Evolutionary conservation across 1,140 invertebrate genomes (phyloP), one percentile per base, ranked within the genome.

Genomic region (Propsilocerus akamusi): DNA sequence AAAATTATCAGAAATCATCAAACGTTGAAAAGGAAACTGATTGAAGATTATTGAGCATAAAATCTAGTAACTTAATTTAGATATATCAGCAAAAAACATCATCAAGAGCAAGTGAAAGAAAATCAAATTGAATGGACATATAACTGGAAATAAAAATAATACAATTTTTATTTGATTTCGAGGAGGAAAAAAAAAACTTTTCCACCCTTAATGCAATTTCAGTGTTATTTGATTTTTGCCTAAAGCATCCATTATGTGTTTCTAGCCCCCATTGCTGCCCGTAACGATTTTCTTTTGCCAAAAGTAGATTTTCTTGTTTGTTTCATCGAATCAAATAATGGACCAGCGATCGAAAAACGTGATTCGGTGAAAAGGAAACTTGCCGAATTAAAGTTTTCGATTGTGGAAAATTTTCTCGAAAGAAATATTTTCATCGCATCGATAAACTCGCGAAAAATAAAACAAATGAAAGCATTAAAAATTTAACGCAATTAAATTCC

Each of bases 281-380:
- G 8, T 17, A 14, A 14, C 12, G 14, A 8, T n/a, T 17, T 6
- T 41, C 10, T 41, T 20, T 41, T 41, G 8, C 14, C 22, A 41
- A 41, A 41, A 41, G 34, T 41, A 41, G 14, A 41, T 41, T 41
- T 41, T 41, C 34, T 41, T 41, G 34, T 41, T 41, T 41, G 11
- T n/a, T 30, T 30, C 6, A 30, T 30, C 14, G 28, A 30, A n/a
- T 7, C 3, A 30, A n/a, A n/a, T n/a, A 30, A 30, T 12, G 28
- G 28, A n/a, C 14, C 14, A 4, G 6, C 28, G 28, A 30, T 30
- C 14, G 11, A 12, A 30, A 30, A n/a, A n/a, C n/a, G n/a, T n/a
- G n/a, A n/a, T n/a, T n/a, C n/a, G n/a, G n/a, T n/a, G n/a, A n/a
- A n/a, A n/a, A n/a, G n/a, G n/a, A n/a, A n/a, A n/a, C n/a, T n/a